These are phyloP conservation scores for Leptothorax acervorum DNA, from an alignment of 2,888 invertebrate genomes.

Conservation along the genomic window DNA sequence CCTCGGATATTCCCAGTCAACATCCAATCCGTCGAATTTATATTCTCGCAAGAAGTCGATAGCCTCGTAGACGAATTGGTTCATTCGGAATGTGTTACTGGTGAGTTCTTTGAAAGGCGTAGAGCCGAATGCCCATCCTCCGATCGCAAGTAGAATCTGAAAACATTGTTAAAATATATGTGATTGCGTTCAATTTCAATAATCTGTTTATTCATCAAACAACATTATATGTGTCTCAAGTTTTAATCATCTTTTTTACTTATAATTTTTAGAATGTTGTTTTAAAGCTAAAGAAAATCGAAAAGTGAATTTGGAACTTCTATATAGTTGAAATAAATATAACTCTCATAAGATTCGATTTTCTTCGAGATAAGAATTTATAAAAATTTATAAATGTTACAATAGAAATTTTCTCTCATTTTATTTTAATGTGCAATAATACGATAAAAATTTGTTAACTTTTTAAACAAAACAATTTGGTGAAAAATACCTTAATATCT, in stretches of 20 bases:
- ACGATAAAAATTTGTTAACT: background rate
- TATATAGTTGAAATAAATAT: background rate
- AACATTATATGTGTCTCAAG: background rate
- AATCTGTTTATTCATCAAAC: background rate
- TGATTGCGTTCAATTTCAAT: background rate
- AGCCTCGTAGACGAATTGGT: constrained; percentile 97
- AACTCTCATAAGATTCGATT: background rate
- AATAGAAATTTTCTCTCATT: background rate
- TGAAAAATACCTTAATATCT: constrained; percentile 90
- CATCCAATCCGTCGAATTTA: constrained; percentile 96
- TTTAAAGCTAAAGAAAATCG: background rate
- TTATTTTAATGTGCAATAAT: background rate
- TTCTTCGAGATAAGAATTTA: background rate
- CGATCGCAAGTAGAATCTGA: constrained; percentile 94
- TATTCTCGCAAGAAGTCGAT: constrained; percentile 96
- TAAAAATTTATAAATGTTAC: too few relatives aligned
- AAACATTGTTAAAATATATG: constrained; percentile 18
- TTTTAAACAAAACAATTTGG: background rate
- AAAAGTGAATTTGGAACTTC: background rate
- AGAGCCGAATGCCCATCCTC: constrained; percentile 98
- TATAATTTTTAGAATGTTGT: background rate
- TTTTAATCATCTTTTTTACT: background rate
- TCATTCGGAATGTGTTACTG: constrained; percentile 96
- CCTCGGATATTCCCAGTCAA: constrained; percentile 97
- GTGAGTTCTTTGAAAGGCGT: constrained; percentile 97